phyloP scores from a whole-genome alignment of 2,888 invertebrate species.

The Trachelus stipa region DNA sequence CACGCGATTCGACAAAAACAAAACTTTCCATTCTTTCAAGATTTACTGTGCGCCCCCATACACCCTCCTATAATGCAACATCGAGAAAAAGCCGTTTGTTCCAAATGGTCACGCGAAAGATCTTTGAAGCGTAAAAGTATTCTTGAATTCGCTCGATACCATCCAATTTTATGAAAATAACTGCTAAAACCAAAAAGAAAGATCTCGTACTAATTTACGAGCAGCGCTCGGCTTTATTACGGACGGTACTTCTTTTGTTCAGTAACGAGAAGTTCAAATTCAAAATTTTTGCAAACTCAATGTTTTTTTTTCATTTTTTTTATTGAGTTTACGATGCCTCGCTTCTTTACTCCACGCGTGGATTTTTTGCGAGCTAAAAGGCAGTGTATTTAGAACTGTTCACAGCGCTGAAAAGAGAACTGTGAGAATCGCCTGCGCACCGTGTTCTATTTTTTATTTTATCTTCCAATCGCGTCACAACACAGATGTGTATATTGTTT shows the following conservation, averaged over 20 bases:
- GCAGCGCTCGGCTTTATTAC: background rate
- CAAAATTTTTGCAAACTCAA: background rate
- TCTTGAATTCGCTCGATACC: background rate
- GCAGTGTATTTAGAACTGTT: background rate
- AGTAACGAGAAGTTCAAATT: background rate
- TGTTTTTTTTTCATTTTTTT: too few relatives aligned
- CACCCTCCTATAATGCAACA: too few relatives aligned
- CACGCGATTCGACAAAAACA: slow-evolving; percentile 44
- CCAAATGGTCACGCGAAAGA: background rate
- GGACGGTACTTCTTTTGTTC: background rate
- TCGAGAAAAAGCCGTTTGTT: background rate
- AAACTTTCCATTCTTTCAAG: slow-evolving; percentile 19
- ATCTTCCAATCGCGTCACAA: background rate
- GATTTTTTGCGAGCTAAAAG: background rate
- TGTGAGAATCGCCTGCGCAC: background rate
- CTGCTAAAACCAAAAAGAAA: background rate
- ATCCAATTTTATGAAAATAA: background rate
- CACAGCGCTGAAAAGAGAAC: background rate
- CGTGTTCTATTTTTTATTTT: background rate
- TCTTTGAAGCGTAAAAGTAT: background rate
- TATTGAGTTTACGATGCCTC: background rate
- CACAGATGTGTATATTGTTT: background rate
- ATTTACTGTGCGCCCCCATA: background rate
- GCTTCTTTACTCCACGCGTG: background rate
- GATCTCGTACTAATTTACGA: background rate